phyloP scores from a whole-genome alignment of 1,140 invertebrate genomes.

The Pachypsylla venusta region DNA sequence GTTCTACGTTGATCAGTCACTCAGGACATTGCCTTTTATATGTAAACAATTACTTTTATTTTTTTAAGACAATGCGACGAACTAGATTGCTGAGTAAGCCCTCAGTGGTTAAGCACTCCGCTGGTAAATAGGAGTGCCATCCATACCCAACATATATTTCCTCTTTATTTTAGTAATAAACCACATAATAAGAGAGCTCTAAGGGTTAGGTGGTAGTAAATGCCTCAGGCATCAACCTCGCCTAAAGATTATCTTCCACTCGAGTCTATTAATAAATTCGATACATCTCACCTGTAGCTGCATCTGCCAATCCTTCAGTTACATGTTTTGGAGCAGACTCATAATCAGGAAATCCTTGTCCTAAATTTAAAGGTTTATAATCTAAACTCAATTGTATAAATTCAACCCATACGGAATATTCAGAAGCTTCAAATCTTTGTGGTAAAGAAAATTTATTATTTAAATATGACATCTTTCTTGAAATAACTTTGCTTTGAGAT shows the following conservation, averaged over 20 bases:
- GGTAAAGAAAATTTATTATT: slow-evolving; percentile 19
- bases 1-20: no score
- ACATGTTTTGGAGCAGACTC: slow-evolving; percentile 64
- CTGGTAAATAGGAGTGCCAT: no score
- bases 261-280: slow-evolving; percentile 82
- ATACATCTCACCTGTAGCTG: slow-evolving; percentile 49
- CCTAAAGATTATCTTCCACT: slow-evolving; percentile 79
- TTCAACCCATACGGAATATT: slow-evolving; percentile 53
- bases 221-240: no score
- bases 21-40: no score
- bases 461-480: slow-evolving; percentile 4
- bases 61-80: no score
- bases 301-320: slow-evolving; percentile 54
- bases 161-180: no score
- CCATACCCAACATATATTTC: no score
- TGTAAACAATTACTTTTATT: no score
- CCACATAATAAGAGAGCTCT: slow-evolving; percentile 75
- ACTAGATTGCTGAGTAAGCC: no score
- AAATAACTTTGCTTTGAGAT: no score
- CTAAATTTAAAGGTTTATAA: slow-evolving; percentile 85
- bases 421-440: slow-evolving; percentile 14
- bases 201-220: no score
- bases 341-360: slow-evolving; percentile 96
- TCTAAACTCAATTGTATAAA: slow-evolving; percentile 76
- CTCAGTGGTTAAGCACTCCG: no score